Evolutionary conservation across 2,113 vertebrate genomes (phyloP).

Genomic region (Procavia capensis): DNA sequence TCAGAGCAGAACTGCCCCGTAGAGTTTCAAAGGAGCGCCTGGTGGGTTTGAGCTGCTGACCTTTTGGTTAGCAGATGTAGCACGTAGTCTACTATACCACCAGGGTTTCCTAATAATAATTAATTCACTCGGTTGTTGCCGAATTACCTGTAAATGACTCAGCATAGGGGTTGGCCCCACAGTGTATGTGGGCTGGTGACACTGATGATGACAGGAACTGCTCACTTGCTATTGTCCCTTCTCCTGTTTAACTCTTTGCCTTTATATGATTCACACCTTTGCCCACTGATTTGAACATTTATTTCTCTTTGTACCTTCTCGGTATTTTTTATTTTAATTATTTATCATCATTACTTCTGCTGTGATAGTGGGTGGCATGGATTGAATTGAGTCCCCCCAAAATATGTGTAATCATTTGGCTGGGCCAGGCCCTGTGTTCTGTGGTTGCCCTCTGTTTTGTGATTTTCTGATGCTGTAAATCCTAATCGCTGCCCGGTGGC

Average conservation of each 20-base stretch:
- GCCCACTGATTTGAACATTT: neutral
- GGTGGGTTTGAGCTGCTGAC: too few relatives aligned
- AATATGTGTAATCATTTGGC: too few relatives aligned
- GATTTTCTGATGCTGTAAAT: too few relatives aligned
- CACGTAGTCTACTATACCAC: too few relatives aligned
- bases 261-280: neutral
- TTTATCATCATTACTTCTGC: neutral
- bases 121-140: neutral
- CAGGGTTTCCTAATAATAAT: too few relatives aligned
- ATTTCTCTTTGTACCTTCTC: neutral
- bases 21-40: too few relatives aligned
- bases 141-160: neutral
- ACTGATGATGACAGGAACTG: neutral
- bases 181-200: neutral
- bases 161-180: neutral
- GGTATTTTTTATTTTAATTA: conserved; percentile 45
- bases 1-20: too few relatives aligned
- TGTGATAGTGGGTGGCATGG: neutral
- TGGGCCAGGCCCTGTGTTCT: too few relatives aligned
- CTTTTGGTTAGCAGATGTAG: too few relatives aligned
- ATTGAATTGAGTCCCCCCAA: too few relatives aligned
- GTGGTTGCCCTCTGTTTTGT: too few relatives aligned
- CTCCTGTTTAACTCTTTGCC: neutral
- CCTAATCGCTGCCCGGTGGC: too few relatives aligned
- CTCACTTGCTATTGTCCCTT: neutral